Conservation (phyloP, 2,888 invertebrate species). For the Nipponacmea schrenckii region DNA sequence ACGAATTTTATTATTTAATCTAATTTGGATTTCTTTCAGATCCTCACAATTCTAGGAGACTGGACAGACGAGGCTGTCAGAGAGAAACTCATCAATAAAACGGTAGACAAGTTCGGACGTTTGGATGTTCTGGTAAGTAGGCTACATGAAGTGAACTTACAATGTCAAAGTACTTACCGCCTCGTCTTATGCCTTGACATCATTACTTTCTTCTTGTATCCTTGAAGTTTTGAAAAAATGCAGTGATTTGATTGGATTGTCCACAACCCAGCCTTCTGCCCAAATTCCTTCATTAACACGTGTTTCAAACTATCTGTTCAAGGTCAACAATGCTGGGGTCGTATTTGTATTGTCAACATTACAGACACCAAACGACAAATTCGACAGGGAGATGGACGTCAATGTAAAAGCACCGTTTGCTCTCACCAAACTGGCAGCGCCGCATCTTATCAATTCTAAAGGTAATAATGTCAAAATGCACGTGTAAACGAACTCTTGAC, state of each 20-base stretch:
- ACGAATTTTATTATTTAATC: too few species aligned
- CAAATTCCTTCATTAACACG: too few species aligned
- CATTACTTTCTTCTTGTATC: too few species aligned
- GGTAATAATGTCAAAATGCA: slow-evolving; percentile 25
- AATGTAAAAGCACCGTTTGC: slow-evolving; percentile 41
- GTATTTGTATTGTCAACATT: slow-evolving; percentile 22
- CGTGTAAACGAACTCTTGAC: too few species aligned
- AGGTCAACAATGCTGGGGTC: slow-evolving; percentile 51
- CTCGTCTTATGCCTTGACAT: too few species aligned
- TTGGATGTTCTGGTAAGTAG: slow-evolving; percentile 34
- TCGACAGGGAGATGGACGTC: slow-evolving; percentile 41
- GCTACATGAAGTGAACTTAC: too few species aligned
- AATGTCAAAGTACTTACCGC: too few species aligned
- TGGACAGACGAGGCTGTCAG: slow-evolving; percentile 78
- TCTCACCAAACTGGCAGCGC: slow-evolving; percentile 39
- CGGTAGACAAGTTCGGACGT: slow-evolving; percentile 73
- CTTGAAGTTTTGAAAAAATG: too few species aligned
- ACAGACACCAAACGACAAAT: slow-evolving; percentile 32
- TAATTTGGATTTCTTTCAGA: slow-evolving; percentile 18
- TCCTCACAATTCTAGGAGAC: slow-evolving; percentile 60
- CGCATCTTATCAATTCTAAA: slow-evolving; percentile 41
- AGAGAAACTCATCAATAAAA: slow-evolving; percentile 78
- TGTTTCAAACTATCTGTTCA: too few species aligned
- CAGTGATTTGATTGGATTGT: too few species aligned
- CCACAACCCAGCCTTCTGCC: too few species aligned